These are phyloP conservation scores for Itoplectis maculator DNA, from an alignment of 2,888 invertebrate species.

Conservation along the genomic window DNA sequence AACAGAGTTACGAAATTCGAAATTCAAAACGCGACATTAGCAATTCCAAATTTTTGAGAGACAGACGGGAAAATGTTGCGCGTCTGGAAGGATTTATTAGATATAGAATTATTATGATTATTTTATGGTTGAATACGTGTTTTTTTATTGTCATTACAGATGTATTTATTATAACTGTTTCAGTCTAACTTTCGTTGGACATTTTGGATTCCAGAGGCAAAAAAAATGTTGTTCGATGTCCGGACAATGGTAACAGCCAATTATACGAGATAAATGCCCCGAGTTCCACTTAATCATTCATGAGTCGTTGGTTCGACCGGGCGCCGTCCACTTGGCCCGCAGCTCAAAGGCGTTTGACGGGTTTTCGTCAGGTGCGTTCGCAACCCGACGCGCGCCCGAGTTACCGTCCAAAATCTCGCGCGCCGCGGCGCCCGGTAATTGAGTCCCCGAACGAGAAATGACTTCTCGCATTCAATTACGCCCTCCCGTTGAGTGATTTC, in stretches of 20 bases:
- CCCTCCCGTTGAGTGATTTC: constrained; percentile 18
- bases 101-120: too few relatives aligned
- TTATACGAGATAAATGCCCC: constrained; percentile 34
- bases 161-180: too few relatives aligned
- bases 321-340: neutral
- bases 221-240: neutral
- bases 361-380: constrained; percentile 42
- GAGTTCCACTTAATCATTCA: constrained; percentile 47
- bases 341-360: constrained; percentile 51
- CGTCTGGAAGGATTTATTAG: too few relatives aligned
- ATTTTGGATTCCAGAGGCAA: neutral
- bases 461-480: constrained; percentile 23
- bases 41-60: too few relatives aligned
- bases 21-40: too few relatives aligned
- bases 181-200: too few relatives aligned
- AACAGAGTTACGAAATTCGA: too few relatives aligned
- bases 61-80: too few relatives aligned
- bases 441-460: neutral
- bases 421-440: neutral
- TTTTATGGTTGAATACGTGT: too few relatives aligned
- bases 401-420: neutral
- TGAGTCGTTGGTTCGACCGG: constrained; percentile 36
- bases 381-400: constrained; percentile 34
- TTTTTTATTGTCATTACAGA: too few relatives aligned
- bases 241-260: constrained; percentile 33